Percentiles rank a stretch among this genome's conserved stretches.
Evolutionary conservation across 2,113 vertebrate species (phyloP).

Genomic region (Burhinus bistriatus): DNA sequence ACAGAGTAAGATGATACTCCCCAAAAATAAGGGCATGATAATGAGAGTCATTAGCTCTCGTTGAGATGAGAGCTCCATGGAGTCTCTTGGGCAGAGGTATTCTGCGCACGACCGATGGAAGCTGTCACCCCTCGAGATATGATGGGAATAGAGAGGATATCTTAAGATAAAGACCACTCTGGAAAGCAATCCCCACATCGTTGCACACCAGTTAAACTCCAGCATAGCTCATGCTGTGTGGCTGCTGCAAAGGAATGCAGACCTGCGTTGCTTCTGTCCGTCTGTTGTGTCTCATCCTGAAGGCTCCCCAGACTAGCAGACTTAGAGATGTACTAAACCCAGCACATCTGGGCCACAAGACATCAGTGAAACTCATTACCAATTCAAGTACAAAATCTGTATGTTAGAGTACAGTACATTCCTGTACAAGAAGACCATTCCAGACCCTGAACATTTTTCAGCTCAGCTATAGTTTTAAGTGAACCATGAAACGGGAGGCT

Average conservation of each 20-base stretch:
- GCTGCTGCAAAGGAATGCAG: neutral
- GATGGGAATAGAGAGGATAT: neutral
- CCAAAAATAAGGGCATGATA: neutral
- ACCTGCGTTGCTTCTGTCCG: neutral
- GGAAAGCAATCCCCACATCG: neutral
- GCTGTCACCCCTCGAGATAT: neutral
- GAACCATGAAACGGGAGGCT: neutral
- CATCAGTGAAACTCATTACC: neutral
- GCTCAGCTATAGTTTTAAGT: neutral
- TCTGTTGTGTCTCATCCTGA: neutral
- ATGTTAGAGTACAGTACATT: neutral
- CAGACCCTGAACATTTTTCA: neutral
- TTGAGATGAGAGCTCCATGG: neutral
- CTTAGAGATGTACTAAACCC: neutral
- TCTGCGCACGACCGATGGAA: rapidly evolving
- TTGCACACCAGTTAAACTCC: neutral
- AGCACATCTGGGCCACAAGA: neutral
- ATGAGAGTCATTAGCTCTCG: neutral
- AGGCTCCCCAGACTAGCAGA: neutral
- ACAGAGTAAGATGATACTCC: neutral
- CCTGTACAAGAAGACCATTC: neutral
- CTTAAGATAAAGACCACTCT: neutral
- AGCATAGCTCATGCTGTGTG: neutral
- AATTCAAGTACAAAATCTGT: neutral
- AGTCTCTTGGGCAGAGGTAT: neutral